Evolutionary conservation across 1,140 invertebrate genomes (phyloP).

Genomic region (Helicoverpa armigera): DNA sequence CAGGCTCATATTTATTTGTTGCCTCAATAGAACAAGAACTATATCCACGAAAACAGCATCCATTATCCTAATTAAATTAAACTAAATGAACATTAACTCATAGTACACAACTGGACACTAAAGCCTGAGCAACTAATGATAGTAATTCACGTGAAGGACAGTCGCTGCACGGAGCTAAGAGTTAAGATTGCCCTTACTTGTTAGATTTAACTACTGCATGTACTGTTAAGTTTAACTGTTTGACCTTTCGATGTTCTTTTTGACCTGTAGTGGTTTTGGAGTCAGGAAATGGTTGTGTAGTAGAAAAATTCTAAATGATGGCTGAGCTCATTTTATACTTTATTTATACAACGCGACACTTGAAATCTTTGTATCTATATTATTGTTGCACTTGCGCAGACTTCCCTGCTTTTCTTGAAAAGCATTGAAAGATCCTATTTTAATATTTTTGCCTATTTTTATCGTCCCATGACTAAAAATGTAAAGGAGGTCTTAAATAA

Average conservation of each 20-base stretch:
- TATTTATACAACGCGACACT: no score
- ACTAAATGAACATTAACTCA: slow-evolving; percentile 1
- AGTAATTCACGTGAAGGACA: slow-evolving; percentile 25
- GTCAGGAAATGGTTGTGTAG: slow-evolving; percentile 15
- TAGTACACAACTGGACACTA: neutral
- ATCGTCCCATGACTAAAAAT: no score
- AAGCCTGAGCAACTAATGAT: neutral
- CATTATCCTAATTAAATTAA: neutral
- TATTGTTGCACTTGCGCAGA: no score
- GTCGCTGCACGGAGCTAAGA: neutral
- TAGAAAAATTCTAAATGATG: neutral
- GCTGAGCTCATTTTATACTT: neutral
- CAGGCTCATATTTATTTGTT: no score
- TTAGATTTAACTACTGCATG: slow-evolving; percentile 16
- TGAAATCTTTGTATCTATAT: no score
- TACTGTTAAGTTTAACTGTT: slow-evolving; percentile 8
- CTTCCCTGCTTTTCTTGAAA: no score
- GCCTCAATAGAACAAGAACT: no score
- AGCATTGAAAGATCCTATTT: no score
- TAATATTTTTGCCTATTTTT: no score
- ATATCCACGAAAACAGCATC: neutral
- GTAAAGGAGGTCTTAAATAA: no score
- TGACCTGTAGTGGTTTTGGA: neutral
- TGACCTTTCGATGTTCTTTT: neutral
- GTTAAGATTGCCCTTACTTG: slow-evolving; percentile 16